A percentile compares a stretch with the other conserved stretches of the same genome.
Evolutionary conservation across 2,797 vertebrate genomes (phyloP).

Genomic region (Bradypodion pumilum): DNA sequence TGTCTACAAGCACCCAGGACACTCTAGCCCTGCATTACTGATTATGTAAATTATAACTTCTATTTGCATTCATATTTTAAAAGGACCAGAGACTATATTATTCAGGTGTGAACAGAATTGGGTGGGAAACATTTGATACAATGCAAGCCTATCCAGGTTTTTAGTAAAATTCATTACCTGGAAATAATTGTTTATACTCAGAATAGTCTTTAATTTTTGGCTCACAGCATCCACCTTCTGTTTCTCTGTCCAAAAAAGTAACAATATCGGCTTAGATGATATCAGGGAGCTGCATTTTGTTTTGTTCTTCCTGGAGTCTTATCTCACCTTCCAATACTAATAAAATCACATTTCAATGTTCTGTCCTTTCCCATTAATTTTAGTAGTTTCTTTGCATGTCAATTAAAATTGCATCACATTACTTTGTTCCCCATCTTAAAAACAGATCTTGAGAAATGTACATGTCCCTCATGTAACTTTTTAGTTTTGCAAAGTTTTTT

Average conservation of each 20-base stretch:
- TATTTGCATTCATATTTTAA: background rate
- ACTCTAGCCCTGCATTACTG: constrained; percentile 7
- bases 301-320: background rate
- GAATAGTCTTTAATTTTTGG: background rate
- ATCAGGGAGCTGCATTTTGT: background rate
- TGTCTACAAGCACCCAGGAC: constrained; percentile 2
- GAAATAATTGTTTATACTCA: background rate
- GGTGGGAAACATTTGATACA: background rate
- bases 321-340: background rate
- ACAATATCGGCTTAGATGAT: background rate
- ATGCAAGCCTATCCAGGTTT: background rate
- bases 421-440: background rate
- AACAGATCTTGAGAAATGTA: background rate
- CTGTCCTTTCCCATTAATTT: background rate
- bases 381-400: background rate
- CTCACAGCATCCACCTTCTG: background rate
- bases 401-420: background rate
- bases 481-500: background rate
- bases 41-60: constrained; percentile 32
- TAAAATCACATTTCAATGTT: background rate
- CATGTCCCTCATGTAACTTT: background rate
- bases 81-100: constrained; percentile 8
- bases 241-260: background rate
- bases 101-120: constrained; percentile 21
- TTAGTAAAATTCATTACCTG: background rate